A percentile compares a stretch with the other conserved stretches of the same genome.
Evolutionary conservation across 1,140 invertebrate genomes (phyloP).

Genomic region (Littorina saxatilis): DNA sequence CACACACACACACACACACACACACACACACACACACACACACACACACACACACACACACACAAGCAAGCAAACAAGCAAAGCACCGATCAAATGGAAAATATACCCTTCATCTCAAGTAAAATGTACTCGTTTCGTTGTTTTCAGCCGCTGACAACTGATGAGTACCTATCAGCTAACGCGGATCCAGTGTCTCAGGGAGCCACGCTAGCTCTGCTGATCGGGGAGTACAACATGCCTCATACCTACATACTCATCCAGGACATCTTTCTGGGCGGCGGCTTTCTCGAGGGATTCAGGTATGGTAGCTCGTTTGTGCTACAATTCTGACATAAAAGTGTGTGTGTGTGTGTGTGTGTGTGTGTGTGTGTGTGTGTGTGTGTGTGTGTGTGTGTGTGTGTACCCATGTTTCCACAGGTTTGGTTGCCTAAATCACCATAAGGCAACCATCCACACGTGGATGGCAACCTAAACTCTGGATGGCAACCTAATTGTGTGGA

Average conservation of each 20-base stretch:
- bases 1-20: slow-evolving; percentile 2
- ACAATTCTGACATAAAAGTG: background rate
- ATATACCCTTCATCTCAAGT: background rate
- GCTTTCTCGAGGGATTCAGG: slow-evolving; percentile 50
- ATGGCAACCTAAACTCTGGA: too few relatives aligned
- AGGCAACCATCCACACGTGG: too few relatives aligned
- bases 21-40: background rate
- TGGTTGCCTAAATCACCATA: too few relatives aligned
- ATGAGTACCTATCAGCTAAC: slow-evolving; percentile 40
- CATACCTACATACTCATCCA: slow-evolving; percentile 47
- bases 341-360: background rate
- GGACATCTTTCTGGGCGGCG: slow-evolving; percentile 35
- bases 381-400: background rate
- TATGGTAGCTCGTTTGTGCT: background rate
- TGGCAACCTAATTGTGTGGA: too few relatives aligned
- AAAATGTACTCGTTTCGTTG: background rate
- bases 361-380: background rate
- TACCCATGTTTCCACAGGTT: too few relatives aligned
- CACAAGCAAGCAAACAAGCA: background rate
- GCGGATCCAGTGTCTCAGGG: slow-evolving; percentile 41
- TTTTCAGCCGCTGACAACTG: slow-evolving; percentile 22
- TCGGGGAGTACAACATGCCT: slow-evolving; percentile 51
- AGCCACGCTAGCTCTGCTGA: slow-evolving; percentile 41
- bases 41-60: slow-evolving; percentile 1
- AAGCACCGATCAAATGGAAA: background rate